Base-by-base conservation (phyloP, 30 jellyfish, hydroid and myxozoan genomes). In the Aurelia sp. region DNA sequence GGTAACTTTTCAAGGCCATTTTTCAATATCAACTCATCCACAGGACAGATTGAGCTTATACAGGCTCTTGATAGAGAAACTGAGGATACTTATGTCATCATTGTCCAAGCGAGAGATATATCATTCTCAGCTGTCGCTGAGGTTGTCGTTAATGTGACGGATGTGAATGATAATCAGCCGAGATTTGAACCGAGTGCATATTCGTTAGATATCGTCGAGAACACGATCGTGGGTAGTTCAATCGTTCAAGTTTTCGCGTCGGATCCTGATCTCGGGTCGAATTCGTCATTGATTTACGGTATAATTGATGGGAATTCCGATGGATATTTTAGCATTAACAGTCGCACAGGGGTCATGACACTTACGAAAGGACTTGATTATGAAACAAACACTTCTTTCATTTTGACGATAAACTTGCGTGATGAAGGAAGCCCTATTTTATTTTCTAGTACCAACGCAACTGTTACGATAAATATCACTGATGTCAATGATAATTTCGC, bases 131-230 rank as follows among this genome's bases (percentile, higher is more conserved):
- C 97, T 12, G 89, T 94, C 6, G 97, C 97, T 8, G 97, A 81
- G 38, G 73, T 94, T 40, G 92, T 94, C 44, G 84, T 94, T 67
- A 67, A 79, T 72, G 97, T 94, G 44, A 88, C 97, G 2, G 99
- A 94, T 63, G 97, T 94, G n/a, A 94, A 94, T 62, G 99, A 94
- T 76, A 94, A 94, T 70, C 81, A 51, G 30, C 99, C 99, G 30
- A 58, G 40, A 2, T 89, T 94, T 81, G 71, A 67, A 7, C 98
- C 89, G 20, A 63, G 74, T 58, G 20, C 72, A n/a, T 88, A 89
- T 66, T 72, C 91, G 13, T 33, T 92, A 17, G 51, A 78, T 13
- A 82, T 94, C 13, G 91, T 93, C 21, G 99, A 94, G 64, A 93
- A 95, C 81, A 81, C 88, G 4, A 88, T 75, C 5, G 93, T 80